Evolutionary conservation across 2,797 vertebrate genomes (phyloP), one percentile per base, ranked within the genome.

Genomic region (Pygocentrus nattereri): DNA sequence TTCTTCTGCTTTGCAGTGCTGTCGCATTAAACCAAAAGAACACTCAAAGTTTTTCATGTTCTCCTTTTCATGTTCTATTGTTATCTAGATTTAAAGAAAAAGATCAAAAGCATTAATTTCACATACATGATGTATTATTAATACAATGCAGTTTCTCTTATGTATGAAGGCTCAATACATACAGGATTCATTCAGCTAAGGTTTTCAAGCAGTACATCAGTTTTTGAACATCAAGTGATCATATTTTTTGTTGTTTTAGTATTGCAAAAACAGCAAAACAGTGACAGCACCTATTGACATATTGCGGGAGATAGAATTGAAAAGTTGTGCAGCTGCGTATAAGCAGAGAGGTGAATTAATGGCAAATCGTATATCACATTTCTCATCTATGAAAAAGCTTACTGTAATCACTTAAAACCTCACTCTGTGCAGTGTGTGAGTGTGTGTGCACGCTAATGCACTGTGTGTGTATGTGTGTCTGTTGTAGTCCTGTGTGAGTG

Each of bases 331-430:
- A 71, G 64, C 74, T 80, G 78, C 52, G 30, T 68, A 81, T 82
- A 82, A 82, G 19, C 34, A 74, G 75, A 84, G 82, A 68, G 41
- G 47, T 34, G 59, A 83, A 78, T 84, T 82, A 78, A 85, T 83
- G 68, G 74, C 52, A 56, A 34, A 74, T 72, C 80, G 41, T 85
- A 78, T 47, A 78, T 74, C 79, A 82, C 47, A 56, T 58, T 74
- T 82, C 81, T 87, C 78, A 88, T 88, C 85, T 81, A 61, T 76
- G 64, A 83, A 78, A 86, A 74, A 88, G 85, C 81, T 82, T 58
- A 52, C 65, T 64, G 79, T 78, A 79, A 87, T 83, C 67, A 83
- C 72, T 87, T 84, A 85, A 84, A 83, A 79, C 86, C 64, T 38
- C 74, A 49, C 69, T 64, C 34, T 74, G 59, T 74, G 77, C 59